phyloP scores from a whole-genome alignment of 2,797 vertebrate genomes.

The Enteromius anoplus region DNA sequence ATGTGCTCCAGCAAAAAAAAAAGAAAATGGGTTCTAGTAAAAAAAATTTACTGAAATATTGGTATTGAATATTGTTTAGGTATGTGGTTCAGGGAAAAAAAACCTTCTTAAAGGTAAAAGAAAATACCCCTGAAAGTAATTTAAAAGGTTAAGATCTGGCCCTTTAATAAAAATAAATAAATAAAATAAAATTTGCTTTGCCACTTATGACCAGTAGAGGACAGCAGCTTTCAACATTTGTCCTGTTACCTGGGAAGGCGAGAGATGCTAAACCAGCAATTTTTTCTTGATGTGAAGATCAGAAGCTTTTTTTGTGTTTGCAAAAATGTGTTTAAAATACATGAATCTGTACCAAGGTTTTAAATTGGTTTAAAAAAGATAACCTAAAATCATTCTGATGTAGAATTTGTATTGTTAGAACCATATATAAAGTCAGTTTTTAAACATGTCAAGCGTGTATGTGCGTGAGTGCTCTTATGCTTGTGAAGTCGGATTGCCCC shows the following conservation, averaged over 20 bases:
- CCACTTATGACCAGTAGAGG: constrained; percentile 43
- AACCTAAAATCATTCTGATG: not conserved
- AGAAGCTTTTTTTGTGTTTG: too few relatives aligned
- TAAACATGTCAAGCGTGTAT: not conserved
- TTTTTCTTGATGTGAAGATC: not conserved
- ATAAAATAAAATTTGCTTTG: not conserved
- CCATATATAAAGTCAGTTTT: not conserved
- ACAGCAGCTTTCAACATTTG: constrained; percentile 29
- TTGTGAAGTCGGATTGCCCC: constrained; percentile 19
- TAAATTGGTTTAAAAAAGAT: not conserved
- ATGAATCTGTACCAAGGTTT: not conserved
- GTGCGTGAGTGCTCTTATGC: not conserved
- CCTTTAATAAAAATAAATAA: not conserved
- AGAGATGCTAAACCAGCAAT: not conserved
- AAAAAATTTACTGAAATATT: not conserved
- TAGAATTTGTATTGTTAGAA: not conserved
- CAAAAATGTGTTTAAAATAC: not conserved
- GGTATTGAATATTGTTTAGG: too few relatives aligned
- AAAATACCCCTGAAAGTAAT: not conserved
- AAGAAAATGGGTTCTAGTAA: not conserved
- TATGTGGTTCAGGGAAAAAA: not conserved
- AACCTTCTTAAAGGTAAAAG: not conserved
- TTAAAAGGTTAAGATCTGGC: not conserved
- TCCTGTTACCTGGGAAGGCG: not conserved
- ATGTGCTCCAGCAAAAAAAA: not conserved